These are phyloP conservation scores for Aldabrachelys gigantea DNA, from an alignment of 2,113 vertebrate species.

Conservation along the genomic window DNA sequence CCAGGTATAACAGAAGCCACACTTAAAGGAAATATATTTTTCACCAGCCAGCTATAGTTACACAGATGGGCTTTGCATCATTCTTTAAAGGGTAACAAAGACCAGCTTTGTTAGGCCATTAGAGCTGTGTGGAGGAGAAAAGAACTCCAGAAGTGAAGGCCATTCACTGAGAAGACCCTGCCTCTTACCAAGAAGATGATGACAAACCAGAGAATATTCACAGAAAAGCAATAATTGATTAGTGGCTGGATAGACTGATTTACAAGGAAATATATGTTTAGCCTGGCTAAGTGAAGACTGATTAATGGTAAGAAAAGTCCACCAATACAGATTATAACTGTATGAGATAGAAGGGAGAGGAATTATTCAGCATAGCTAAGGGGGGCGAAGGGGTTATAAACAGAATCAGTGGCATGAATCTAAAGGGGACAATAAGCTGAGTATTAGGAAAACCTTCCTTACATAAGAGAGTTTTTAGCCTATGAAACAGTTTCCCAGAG, in stretches of 20 bases:
- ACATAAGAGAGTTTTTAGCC: too few relatives aligned
- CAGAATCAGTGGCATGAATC: neutral
- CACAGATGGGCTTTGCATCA: conserved; percentile 43
- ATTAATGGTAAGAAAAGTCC: neutral
- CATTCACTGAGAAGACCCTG: conserved; percentile 17
- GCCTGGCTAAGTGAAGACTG: neutral
- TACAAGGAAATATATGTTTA: neutral
- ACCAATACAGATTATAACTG: neutral
- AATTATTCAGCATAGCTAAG: neutral
- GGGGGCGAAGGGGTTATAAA: neutral
- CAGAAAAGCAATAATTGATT: neutral
- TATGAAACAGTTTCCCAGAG: neutral
- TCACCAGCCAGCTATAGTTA: conserved; percentile 1
- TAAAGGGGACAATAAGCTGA: neutral
- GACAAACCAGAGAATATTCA: neutral
- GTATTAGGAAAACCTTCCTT: neutral
- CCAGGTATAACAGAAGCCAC: neutral
- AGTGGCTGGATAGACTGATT: neutral
- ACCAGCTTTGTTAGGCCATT: neutral
- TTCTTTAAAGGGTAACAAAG: conserved; percentile 39
- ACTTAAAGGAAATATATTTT: neutral
- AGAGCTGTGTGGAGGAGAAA: neutral
- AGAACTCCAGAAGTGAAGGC: conserved; percentile 42
- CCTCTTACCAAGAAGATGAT: rapidly evolving
- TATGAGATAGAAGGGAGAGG: neutral